Evolutionary conservation across 2,888 invertebrate species (phyloP), one percentile per base, ranked within the genome.

Genomic region (Polymixis flavicincta): DNA sequence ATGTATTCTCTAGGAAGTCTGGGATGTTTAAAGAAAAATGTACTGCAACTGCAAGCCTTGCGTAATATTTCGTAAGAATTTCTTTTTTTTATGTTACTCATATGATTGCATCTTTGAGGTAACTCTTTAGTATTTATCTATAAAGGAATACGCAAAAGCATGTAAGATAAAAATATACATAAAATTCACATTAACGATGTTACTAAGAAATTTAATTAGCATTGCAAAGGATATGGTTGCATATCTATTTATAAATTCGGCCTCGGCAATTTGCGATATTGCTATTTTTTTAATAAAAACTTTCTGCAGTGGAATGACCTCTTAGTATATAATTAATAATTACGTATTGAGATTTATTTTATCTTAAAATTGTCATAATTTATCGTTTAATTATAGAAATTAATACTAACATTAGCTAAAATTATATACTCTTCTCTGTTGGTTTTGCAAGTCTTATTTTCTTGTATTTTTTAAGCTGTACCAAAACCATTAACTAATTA

Each of bases 201-300:
- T 73, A 81, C 78, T 69, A 25, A 74, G 54, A 52, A 61, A 67
- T 59, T 70, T 79, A 82, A 82, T 82, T 75, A 79, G 54, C 59
- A 66, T 66, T 82, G 71, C 82, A 79, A 59, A 63, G 19, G 55
- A 45, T 64, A 52, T 60, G 7, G 48, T 69, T 69, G 68, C 68
- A 73, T 70, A 65, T 57, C 14, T 73, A 59, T 74, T 71, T 80
- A 69, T 17, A 14, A 68, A 76, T 25, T 7, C 54, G 54, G 14
- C 37, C 37, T 61, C 65, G 37, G 52, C 1, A 37, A 37, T 63
- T 61, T 25, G 48, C 37, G 42, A 60, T 54, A 28, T 52, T 37
- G 19, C 45, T n/a, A 22, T 32, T 6, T 69, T 70, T 70, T 42
- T 11, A 37, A 28, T 25, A 54, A 42, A 19, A 9, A 25, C 8